phyloP scores from a whole-genome alignment of 2,797 vertebrate genomes.

The Myiothlypis coronata region DNA sequence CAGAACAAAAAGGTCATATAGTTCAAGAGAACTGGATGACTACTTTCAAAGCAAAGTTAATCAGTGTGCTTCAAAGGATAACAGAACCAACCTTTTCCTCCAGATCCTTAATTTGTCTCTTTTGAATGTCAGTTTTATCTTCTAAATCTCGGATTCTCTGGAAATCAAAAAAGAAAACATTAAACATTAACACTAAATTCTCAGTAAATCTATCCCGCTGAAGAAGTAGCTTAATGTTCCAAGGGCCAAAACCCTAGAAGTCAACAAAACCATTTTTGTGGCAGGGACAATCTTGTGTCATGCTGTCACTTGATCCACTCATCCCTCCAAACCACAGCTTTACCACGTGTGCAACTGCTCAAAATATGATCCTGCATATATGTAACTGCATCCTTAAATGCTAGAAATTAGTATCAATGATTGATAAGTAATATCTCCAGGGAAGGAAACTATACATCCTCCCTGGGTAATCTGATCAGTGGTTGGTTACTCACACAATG shows the following conservation, averaged over 20 bases:
- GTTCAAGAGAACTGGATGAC: neutral
- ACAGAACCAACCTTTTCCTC: conserved; percentile 92
- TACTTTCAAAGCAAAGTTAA: neutral
- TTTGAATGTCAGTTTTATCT: conserved; percentile 98
- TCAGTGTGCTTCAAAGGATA: neutral
- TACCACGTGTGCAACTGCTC: neutral
- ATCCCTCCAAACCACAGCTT: neutral
- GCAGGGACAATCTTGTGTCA: neutral
- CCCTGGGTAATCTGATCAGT: neutral
- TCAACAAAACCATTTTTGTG: neutral
- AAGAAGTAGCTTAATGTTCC: neutral
- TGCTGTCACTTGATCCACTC: neutral
- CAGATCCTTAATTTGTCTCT: conserved; percentile 98
- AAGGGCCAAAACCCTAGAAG: neutral
- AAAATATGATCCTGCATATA: neutral
- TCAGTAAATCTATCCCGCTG: neutral
- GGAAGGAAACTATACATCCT: neutral
- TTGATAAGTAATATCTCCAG: neutral
- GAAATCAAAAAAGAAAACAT: conserved; percentile 41
- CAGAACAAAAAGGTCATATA: neutral
- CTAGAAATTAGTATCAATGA: neutral
- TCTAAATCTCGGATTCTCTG: conserved; percentile 98
- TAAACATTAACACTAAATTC: neutral
- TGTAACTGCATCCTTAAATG: neutral
- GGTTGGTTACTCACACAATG: neutral